Conservation (phyloP, 2,113 vertebrate genomes). For the Okapia johnstoni region DNA sequence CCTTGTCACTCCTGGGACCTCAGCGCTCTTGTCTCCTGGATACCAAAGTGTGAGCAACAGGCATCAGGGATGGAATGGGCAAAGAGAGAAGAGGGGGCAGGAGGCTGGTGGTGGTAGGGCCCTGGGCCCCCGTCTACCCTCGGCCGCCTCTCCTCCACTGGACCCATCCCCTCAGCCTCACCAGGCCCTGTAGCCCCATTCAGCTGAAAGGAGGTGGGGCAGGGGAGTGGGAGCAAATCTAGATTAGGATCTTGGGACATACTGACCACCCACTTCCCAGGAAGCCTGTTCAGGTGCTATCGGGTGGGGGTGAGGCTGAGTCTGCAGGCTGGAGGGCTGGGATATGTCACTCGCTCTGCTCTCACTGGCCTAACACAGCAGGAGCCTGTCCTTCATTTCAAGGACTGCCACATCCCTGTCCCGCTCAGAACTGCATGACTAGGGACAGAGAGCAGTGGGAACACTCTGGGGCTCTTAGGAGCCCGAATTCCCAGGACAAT, state of each 20-base stretch:
- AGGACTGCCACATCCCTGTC: background rate
- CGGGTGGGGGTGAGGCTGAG: background rate
- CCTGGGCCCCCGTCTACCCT: background rate
- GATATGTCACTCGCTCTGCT: background rate
- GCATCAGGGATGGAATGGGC: background rate
- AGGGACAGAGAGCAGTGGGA: background rate
- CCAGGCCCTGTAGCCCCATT: background rate
- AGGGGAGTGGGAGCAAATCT: background rate
- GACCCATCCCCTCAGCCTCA: background rate
- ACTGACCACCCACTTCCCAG: background rate
- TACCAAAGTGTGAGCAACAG: background rate
- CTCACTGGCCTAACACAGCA: fast-evolving
- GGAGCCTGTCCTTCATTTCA: background rate
- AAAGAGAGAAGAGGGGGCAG: background rate
- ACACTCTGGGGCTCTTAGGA: background rate
- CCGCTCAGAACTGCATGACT: background rate
- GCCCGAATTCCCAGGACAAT: background rate
- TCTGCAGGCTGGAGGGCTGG: background rate
- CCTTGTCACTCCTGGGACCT: background rate
- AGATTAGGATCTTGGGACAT: background rate
- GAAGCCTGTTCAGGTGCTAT: background rate
- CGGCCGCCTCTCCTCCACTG: background rate
- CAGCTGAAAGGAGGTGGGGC: background rate
- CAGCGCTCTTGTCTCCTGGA: background rate
- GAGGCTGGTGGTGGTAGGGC: background rate